Base-by-base conservation (phyloP, 2,113 vertebrate genomes). In the Columbina picui region DNA sequence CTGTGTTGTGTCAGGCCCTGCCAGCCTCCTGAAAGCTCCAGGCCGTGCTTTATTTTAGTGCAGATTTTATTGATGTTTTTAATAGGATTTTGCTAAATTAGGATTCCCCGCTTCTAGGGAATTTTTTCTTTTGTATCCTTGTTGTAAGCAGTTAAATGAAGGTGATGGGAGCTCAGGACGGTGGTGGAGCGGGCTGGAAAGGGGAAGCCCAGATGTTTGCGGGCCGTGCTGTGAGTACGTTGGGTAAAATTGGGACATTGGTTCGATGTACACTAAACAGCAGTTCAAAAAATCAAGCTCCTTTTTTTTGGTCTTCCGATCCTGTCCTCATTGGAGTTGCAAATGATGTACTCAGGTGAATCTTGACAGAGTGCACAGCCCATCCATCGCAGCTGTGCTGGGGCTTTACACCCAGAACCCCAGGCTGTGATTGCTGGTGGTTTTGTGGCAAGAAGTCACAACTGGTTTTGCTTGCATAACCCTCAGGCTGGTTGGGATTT, bases 1-100 rank as follows among this genome's bases (percentile, higher is more conserved):
- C 80, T 86, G 83, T 83, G 88, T 95, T 86, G 76, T 89, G 56
- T 95, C 85, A 89, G 61, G 49, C 61, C 43, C 59, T 75, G 12
- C n/a, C 67, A 47, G 76, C 60, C 84, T 80, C 90, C 26, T 74
- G 52, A 85, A 93, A 93, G 79, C 43, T 87, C 49, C 23, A 60
- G 30, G 34, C 39, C 43, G 39, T 57, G 29, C 56, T 91, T 81
- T 59, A 63, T 81, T 89, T 92, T 87, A 89, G 41, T 71, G 67
- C 23, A 57, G 45, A 38, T 74, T 76, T 87, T 49, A 56, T 43
- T 52, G 26, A 73, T n/a, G n/a, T n/a, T n/a, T n/a, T n/a, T n/a
- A n/a, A n/a, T 26, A 67, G 78, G 45, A 68, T 92, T 82, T 90
- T 27, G 18, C 68, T 86, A 43, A 70, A 55, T 84, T 78, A 77